Evolutionary conservation across 1,140 invertebrate genomes (phyloP).

Genomic region (Thalassaphorura encarpata): DNA sequence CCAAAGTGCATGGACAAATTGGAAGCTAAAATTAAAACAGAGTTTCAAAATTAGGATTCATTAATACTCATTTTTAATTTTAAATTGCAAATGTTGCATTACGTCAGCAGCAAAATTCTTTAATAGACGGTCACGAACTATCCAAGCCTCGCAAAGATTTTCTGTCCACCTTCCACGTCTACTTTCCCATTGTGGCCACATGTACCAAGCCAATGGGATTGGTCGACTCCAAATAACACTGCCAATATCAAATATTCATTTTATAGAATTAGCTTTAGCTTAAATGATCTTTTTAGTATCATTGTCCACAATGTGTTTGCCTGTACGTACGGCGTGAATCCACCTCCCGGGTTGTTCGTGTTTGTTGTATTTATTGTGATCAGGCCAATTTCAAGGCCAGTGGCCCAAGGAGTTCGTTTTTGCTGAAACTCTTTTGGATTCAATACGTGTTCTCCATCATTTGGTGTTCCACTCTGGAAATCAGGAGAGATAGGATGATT

Average conservation of each 20-base stretch:
- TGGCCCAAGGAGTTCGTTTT: conserved; percentile 52
- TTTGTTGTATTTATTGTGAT: conserved; percentile 80
- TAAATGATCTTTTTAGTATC: too few species aligned
- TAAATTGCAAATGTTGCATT: conserved; percentile 14
- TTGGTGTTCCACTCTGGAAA: conserved; percentile 50
- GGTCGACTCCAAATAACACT: conserved; percentile 79
- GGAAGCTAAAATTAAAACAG: conserved; percentile 41
- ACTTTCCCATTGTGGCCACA: conserved; percentile 72
- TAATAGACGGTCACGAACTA: conserved; percentile 67
- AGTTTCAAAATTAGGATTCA: background rate
- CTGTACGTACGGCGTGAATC: too few species aligned
- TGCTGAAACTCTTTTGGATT: conserved; percentile 52
- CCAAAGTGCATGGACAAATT: conserved; percentile 81
- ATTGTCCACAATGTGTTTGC: too few species aligned
- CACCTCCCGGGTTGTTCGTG: too few species aligned
- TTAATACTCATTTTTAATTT: background rate
- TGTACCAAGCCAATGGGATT: conserved; percentile 87
- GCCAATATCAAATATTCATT: conserved; percentile 8
- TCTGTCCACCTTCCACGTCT: conserved; percentile 62
- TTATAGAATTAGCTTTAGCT: too few species aligned
- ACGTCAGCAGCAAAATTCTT: conserved; percentile 77
- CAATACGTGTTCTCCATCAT: conserved; percentile 56
- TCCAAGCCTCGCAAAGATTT: conserved; percentile 75
- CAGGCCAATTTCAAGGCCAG: conserved; percentile 76
- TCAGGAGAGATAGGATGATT: background rate